phyloP scores from a whole-genome alignment of 2,888 invertebrate species.

The Dasysyrphus tricinctus region DNA sequence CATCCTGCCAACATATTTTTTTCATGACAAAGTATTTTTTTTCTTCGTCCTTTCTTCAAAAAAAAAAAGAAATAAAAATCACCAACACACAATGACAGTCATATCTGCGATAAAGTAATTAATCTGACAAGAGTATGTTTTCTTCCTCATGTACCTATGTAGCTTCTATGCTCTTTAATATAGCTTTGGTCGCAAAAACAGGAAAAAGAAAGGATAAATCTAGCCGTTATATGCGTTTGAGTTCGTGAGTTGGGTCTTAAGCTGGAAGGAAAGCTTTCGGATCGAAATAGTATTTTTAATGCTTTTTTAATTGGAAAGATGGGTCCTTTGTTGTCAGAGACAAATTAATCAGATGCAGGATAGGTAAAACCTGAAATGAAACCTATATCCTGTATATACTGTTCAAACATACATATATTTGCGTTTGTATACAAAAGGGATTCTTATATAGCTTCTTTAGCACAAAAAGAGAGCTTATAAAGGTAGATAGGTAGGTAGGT shows the following conservation, averaged over 20 bases:
- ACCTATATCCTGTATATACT: neutral
- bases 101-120: slow-evolving; percentile 63
- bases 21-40: slow-evolving; percentile 57
- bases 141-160: neutral
- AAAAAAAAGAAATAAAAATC: slow-evolving; percentile 15
- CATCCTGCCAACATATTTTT: slow-evolving; percentile 40
- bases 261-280: neutral
- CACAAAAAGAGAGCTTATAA: slow-evolving; percentile 51
- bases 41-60: slow-evolving; percentile 21
- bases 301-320: slow-evolving; percentile 69
- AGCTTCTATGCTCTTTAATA: slow-evolving; percentile 15
- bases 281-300: slow-evolving; percentile 54
- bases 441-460: slow-evolving; percentile 26
- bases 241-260: slow-evolving; percentile 46
- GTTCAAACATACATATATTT: neutral
- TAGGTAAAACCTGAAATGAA: slow-evolving; percentile 42
- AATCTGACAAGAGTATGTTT: slow-evolving; percentile 45
- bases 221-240: slow-evolving; percentile 15
- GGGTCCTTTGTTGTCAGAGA: slow-evolving; percentile 63
- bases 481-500: too few relatives aligned
- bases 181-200: slow-evolving; percentile 4
- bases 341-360: slow-evolving; percentile 59
- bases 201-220: slow-evolving; percentile 16
- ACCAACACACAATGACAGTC: slow-evolving; percentile 50
- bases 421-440: slow-evolving; percentile 27